Base-by-base conservation (phyloP, 2,797 vertebrate species). In the Argyrosomus regius region DNA sequence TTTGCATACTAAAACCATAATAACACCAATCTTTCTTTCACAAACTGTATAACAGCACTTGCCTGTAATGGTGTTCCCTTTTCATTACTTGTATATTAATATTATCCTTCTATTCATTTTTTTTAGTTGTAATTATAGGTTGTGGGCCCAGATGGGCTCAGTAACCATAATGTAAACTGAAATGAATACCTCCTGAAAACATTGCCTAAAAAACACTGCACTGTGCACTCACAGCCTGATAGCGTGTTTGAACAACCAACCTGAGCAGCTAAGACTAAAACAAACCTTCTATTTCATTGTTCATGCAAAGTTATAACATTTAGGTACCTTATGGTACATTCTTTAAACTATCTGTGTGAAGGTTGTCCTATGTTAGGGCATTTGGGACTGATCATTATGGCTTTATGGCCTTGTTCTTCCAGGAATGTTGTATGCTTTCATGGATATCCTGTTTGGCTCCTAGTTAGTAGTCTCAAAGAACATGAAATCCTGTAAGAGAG, bases 401-500 rank as follows among this genome's bases (percentile, higher is more conserved):
- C 88, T 88, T 87, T 57, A 26, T 78, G 74, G 70, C 82, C 79
- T 87, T 78, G 54, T 83, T 85, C 82, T 46, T 88, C 82, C 84
- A 78, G 77, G 68, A 89, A 84, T 82, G 75, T 84, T 43, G 35
- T 52, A 31, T 28, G 45, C 28, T 56, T 35, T 70, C 39, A 53
- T 28, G 4, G 69, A 67, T 67, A 53, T 82, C 78, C 72, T 9
- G 54, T 45, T 63, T 74, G 75, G 78, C 78, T 82, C 68, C 87
- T 92, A 95, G 90, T 94, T 94, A 1, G 88, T 75, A 0, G 63
- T 57, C 87, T 96, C 96, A 83, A 96, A 96, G 85, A 94, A 96
- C 96, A 96, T 96, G 87, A 96, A 96, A 88, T 96, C 96, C 96
- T 96, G 90, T 48, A 56, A 63, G 52, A 41, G 53, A 60, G 3